Base-by-base conservation (phyloP, 2,797 vertebrate species). In the Myotis findleyi region DNA sequence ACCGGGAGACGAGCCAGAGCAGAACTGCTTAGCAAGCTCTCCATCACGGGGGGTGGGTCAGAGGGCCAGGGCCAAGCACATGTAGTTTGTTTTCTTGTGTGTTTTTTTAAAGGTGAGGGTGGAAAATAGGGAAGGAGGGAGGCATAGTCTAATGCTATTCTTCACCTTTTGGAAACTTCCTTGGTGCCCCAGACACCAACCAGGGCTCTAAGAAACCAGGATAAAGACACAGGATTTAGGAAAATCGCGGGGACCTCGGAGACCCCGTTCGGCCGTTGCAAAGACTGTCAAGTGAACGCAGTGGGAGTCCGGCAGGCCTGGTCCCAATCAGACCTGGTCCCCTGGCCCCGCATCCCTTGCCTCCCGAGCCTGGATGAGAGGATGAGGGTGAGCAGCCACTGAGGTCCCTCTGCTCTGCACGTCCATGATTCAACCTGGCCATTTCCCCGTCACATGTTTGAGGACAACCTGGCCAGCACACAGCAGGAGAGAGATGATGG, bases 341-440 rank as follows among this genome's bases (percentile, higher is more conserved):
- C 44, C 1, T 0, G 1, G 5, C 20, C 79, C 27, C 3, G 0
- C 3, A 13, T 41, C 59, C 9, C 81, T 2, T 4, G 41, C 7
- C 51, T 33, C 53, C 25, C 14, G 33, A 57, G 75, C 64, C 23
- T 13, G 44, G 33, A 44, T 18, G n/a, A 86, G 23, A 41, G 44
- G 16, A 30, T 0, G 1, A 14, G 27, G 2, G 7, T 1, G 6
- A 14, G 57, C 9, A 27, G 64, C 68, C 11, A 51, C 69, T 2
- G 0, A 23, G 4, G 17, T 20, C 80, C 69, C 80, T 76, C 14
- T 0, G 0, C n/a, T 11, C 72, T 66, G 68, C 84, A 30, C 21
- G 14, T 71, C 59, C n/a, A 0, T 13, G 75, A 62, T 14, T 69
- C 69, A 47, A 10, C 18, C 3, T 0, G 0, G 59, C 11, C 3